Evolutionary conservation across 2,888 invertebrate species (phyloP).

Genomic region (Dorcus parallelipipedus): DNA sequence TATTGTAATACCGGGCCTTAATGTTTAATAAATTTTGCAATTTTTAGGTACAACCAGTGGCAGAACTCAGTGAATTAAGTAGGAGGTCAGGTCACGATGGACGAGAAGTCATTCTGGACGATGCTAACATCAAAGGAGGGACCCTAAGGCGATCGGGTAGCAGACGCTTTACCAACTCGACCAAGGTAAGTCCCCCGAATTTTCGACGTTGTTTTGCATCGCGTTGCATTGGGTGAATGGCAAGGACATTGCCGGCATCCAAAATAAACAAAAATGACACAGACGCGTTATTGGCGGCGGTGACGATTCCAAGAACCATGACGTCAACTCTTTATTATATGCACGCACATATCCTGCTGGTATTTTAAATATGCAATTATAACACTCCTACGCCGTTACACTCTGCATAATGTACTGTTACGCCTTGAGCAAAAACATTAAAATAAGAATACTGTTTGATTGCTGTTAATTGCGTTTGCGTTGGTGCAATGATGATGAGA

Average conservation of each 20-base stretch:
- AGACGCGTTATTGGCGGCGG: not conserved
- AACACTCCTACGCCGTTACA: too few relatives aligned
- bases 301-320: not conserved
- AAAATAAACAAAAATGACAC: too few relatives aligned
- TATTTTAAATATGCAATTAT: too few relatives aligned
- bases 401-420: too few relatives aligned
- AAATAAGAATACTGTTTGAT: too few relatives aligned
- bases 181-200: constrained; percentile 52
- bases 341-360: not conserved
- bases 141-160: constrained; percentile 82
- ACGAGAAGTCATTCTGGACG: constrained; percentile 63
- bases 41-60: constrained; percentile 85
- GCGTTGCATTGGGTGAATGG: not conserved
- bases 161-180: constrained; percentile 67
- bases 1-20: too few relatives aligned
- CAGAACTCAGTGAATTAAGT: constrained; percentile 87
- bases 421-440: too few relatives aligned
- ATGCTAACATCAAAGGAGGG: constrained; percentile 66
- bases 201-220: too few relatives aligned
- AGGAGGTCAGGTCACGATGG: constrained; percentile 72
- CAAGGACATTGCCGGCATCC: constrained; percentile 1
- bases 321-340: not conserved
- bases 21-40: not conserved
- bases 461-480: too few relatives aligned
- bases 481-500: too few relatives aligned